A percentile compares a stretch with the other conserved stretches of the same genome.
These are phyloP conservation scores for Serripes groenlandicus DNA, from an alignment of 2,888 invertebrate genomes.

Conservation along the genomic window DNA sequence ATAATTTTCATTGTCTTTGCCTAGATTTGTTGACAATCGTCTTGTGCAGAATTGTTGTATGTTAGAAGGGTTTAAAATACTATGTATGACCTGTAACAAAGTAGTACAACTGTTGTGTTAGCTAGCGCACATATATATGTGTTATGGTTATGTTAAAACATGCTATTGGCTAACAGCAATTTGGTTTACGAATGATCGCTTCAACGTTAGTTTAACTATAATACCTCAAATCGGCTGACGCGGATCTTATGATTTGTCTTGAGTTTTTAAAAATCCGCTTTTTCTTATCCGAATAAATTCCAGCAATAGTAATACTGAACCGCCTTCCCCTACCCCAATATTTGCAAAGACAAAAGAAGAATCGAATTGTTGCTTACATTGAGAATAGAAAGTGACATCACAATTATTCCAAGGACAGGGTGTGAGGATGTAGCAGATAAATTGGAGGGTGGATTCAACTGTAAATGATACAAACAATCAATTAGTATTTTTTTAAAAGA, in stretches of 20 bases:
- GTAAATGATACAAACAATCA: background rate
- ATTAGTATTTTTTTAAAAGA: too few species aligned
- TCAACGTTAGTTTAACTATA: background rate
- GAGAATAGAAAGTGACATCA: background rate
- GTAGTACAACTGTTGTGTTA: too few species aligned
- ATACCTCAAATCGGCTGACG: background rate
- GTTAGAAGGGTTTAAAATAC: too few species aligned
- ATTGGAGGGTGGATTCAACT: background rate
- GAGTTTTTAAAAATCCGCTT: background rate
- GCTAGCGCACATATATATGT: too few species aligned
- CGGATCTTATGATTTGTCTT: background rate
- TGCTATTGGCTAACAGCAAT: too few species aligned
- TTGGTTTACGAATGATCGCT: background rate
- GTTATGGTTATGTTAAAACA: too few species aligned
- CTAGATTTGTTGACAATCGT: too few species aligned
- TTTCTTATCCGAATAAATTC: background rate
- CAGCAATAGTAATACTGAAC: background rate
- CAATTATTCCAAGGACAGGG: slow-evolving; percentile 14
- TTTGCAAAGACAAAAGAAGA: background rate
- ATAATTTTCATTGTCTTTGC: too few species aligned
- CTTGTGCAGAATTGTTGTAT: too few species aligned
- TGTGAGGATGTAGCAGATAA: slow-evolving; percentile 1
- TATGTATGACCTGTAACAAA: too few species aligned
- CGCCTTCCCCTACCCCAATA: background rate
- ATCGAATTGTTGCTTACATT: background rate